phyloP scores from a whole-genome alignment of 2,797 vertebrate genomes.

The Paramormyrops hopkinsi region DNA sequence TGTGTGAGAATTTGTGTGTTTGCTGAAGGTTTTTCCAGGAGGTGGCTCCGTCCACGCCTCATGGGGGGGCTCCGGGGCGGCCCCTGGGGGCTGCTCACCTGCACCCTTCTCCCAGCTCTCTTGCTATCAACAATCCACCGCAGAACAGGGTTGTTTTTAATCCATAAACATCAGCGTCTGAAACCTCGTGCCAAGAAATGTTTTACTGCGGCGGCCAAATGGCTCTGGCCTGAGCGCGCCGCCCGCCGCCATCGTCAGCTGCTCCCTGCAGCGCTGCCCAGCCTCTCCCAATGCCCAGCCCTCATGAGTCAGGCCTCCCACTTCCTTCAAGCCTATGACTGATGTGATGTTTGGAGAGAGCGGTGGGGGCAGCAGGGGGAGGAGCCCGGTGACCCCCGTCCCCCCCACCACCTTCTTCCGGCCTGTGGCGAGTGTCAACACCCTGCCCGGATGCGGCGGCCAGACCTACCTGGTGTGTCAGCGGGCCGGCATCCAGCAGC shows the following conservation, averaged over 20 bases:
- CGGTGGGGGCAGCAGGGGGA: not conserved
- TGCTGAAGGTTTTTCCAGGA: not conserved
- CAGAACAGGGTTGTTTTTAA: not conserved
- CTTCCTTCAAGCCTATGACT: slow-evolving; percentile 13
- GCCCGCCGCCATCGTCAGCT: slow-evolving; percentile 8
- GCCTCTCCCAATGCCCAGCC: not conserved
- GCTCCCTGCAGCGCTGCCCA: slow-evolving; percentile 34
- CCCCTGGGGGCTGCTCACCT: not conserved
- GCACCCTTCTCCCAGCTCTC: not conserved
- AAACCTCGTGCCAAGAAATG: not conserved
- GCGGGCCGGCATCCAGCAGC: slow-evolving; percentile 51
- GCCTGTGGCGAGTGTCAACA: not conserved
- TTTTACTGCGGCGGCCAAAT: not conserved
- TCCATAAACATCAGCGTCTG: not conserved
- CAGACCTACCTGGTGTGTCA: slow-evolving; percentile 40
- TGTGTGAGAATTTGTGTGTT: not conserved
- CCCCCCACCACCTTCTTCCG: not conserved
- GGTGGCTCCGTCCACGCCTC: not conserved
- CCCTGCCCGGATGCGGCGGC: slow-evolving; percentile 15
- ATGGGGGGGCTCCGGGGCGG: not conserved
- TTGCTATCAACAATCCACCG: not conserved
- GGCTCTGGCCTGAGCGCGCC: slow-evolving; percentile 11
- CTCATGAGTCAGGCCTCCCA: slow-evolving; percentile 20
- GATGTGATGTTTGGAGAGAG: not conserved
- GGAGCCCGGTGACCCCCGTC: not conserved